Base-by-base conservation (phyloP, 2,113 vertebrate genomes). In the Caranx melampygus region DNA sequence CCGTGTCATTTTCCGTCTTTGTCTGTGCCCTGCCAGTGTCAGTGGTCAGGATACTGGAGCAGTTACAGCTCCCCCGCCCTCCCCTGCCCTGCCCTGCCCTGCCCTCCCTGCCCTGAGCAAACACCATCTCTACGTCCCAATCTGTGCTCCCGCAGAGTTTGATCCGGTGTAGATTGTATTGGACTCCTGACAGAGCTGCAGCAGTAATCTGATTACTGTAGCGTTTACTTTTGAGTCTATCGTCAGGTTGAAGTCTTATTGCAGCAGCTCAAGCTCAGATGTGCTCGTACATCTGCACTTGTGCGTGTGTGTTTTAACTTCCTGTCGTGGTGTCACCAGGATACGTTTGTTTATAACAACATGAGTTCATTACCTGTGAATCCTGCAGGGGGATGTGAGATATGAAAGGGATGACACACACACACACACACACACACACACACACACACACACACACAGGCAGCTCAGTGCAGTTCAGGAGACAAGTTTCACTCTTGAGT, bases 1-100 rank as follows among this genome's bases (percentile, higher is more conserved):
- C 8, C 47, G 16, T 67, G 52, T 34, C 58, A 45, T 60, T 59
- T 63, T 51, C 15, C 31, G 5, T 71, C 55, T 78, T 81, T 72
- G 52, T 75, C 1, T 57, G 31, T 26, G 60, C 16, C 37, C 47
- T 66, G 26, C 9, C 34, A 52, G 74, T 64, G 67, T 44, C 58
- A 59, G 68, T 61, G 72, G 86, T 80, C 54, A 49, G 45, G 16
- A 37, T 74, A 31, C 12, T 75, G 74, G 51, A 60, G 21, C 66
- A 47, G 72, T 37, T 55, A 33, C 52, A 73, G 71, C 2, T 40
- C 64, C 70, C 58, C 58, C 58, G 31, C 73, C 71, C 79, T 51
- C 61, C 47, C 59, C 79, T 51, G 64, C 47, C 59, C 59, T 7
- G 35, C 35, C 60, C 49, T 14, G 40, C 59, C 73, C 71, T 11